Base-by-base conservation (phyloP, 1,140 invertebrate genomes). In the Pseudomyrmex gracilis region DNA sequence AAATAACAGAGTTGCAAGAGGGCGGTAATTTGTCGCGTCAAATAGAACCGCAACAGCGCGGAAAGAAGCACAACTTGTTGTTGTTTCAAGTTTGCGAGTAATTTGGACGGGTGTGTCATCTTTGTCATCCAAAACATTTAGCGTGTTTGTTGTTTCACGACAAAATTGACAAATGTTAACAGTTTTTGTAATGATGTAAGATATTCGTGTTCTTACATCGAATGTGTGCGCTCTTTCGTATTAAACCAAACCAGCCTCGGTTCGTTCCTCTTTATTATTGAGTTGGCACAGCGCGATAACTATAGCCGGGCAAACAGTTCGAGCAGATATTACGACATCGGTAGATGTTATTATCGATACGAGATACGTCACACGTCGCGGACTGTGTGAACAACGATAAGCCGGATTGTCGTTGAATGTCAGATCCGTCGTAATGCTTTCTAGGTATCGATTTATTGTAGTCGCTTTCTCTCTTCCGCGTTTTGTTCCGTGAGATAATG, bases 261-360 rank as follows among this genome's bases (percentile, higher is more conserved):
- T 7, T 84, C 57, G 58, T 77, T 78, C 20, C 74, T 83, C 63
- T 84, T 78, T 84, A 84, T 78, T 84, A 84, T 84, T 83, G 77
- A 83, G 68, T 82, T 73, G 22, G 12, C 60, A 73, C 17, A 70
- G 43, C 20, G 61, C 58, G 80, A 82, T 82, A 83, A 77, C 60
- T 77, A 80, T 17, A 49, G 24, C 15, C 34, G 47, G 34, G 24
- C 51, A 83, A 83, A 83, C 60, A 83, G 34, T 64, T 34, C 43
- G 71, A 61, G 34, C 64, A 76, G 80, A 66, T 73, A 82, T 74
- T 73, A 64, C 17, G 20, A 34, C 17, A 49, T 76, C 45, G 24
- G 71, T 63, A 82, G 80, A 82, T 82, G 73, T 83, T 83, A 83
- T 83, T 76, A 76, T 64, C 71, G 58, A 66, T 83, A 57, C 47